These are phyloP conservation scores for Euthynnus affinis DNA, from an alignment of 2,797 vertebrate species.

Conservation along the genomic window DNA sequence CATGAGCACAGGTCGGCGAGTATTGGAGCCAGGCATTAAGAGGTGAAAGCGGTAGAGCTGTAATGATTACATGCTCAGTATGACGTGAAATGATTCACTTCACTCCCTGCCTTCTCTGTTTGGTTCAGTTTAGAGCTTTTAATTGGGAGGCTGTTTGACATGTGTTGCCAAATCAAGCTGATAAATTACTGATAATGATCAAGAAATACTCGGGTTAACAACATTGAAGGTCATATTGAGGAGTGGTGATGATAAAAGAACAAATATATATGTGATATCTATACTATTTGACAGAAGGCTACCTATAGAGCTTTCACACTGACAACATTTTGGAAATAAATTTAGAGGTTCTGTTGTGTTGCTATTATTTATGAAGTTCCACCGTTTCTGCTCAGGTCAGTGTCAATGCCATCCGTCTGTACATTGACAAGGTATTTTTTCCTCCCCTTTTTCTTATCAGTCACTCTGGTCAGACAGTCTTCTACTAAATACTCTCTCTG, in stretches of 20 bases:
- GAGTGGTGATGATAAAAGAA: neutral
- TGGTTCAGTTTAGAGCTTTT: slow-evolving; percentile 5
- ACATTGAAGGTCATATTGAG: neutral
- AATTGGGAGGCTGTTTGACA: neutral
- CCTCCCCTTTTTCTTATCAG: neutral
- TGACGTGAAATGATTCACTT: slow-evolving; percentile 55
- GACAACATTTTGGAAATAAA: neutral
- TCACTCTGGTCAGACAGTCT: slow-evolving; percentile 1
- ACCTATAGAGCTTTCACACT: slow-evolving; percentile 11
- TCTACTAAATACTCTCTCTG: neutral
- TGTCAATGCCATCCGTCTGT: neutral
- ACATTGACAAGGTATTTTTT: neutral
- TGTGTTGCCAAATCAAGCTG: neutral
- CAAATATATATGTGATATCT: neutral
- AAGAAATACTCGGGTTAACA: neutral
- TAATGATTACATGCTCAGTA: slow-evolving; percentile 54
- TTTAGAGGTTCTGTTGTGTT: neutral
- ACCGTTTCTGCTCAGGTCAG: neutral
- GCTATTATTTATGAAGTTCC: neutral
- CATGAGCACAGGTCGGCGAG: slow-evolving; percentile 70
- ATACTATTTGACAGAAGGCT: too few species aligned
- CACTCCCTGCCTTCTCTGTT: slow-evolving; percentile 9
- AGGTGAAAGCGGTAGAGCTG: slow-evolving; percentile 53
- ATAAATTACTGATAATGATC: neutral
- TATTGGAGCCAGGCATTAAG: slow-evolving; percentile 61